Base-by-base conservation (phyloP, 2,888 invertebrate genomes). In the Cheilosia urbana region DNA sequence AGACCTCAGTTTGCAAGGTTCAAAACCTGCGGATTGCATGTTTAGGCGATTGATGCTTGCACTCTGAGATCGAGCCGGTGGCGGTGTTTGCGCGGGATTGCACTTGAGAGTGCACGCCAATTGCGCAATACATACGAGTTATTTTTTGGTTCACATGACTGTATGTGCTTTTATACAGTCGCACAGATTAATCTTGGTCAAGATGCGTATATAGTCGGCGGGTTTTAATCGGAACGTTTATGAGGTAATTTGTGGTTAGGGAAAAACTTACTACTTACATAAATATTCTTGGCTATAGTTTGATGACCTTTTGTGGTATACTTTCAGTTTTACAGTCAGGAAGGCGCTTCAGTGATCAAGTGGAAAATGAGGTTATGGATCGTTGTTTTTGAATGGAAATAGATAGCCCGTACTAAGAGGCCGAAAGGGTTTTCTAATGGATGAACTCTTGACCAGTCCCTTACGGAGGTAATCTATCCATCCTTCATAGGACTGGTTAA, bases 1-100 rank as follows among this genome's bases (percentile, higher is more conserved):
- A 80, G 80, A 75, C 75, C 84, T 60, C 71, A 51, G 47, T 71
- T 84, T 71, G 66, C 80, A 84, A 84, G 83, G 83, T 84, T 75
- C 63, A 78, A 63, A 24, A 34, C 27, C 69, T 73, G 57, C 73
- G 51, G 63, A 79, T 69, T 83, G 73, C 79, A 79, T 83, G 79
- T 51, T 40, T 37, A 37, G 24, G 34, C 51, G 27, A 24, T 72
- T 45, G 37, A 69, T 69, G 65, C 45, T 53, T n/a, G 13, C 42
- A 49, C 58, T 24, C 24, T n/a, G n/a, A 47, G 49, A 27, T 45
- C 47, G 13, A 21, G 49, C 0, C 15, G 15, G 24, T 24, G 37
- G 13, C 6, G 51, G 51, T 5, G 63, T 73, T 27, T 27, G 65
- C 42, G 17, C 40, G 55, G 40, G 55, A 62, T 57, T 81, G 80